phyloP scores from a whole-genome alignment of 2,797 vertebrate species.

The Lithobates sylvaticus region DNA sequence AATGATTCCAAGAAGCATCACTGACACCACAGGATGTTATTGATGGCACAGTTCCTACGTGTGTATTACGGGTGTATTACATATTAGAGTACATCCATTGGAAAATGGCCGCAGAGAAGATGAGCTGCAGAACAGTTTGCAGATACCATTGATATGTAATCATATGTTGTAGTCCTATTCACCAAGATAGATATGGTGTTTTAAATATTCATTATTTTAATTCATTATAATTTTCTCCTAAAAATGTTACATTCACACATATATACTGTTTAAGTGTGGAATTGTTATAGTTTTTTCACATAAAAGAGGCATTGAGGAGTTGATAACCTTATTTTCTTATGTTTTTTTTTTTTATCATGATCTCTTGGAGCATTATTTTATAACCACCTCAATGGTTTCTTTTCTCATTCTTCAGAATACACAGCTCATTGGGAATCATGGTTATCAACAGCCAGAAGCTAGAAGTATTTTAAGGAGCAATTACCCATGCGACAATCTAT shows the following conservation, averaged over 20 bases:
- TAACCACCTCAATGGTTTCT: not conserved
- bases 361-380: not conserved
- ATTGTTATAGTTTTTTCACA: not conserved
- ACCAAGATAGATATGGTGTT: not conserved
- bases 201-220: not conserved
- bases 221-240: no score
- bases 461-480: not conserved
- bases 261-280: no score
- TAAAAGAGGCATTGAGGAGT: not conserved
- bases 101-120: no score
- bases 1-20: not conserved
- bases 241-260: no score
- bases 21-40: not conserved
- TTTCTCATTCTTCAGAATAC: not conserved
- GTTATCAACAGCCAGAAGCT: not conserved
- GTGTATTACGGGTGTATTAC: not conserved
- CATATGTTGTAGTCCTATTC: not conserved
- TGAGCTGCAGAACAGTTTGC: no score
- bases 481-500: not conserved
- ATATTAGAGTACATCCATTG: not conserved
- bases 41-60: not conserved
- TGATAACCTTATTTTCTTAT: not conserved
- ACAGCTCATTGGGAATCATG: not conserved
- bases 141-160: no score
- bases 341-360: no score